Evolutionary conservation across 2,888 invertebrate species (phyloP), one percentile per base, ranked within the genome.

Genomic region (Arge pagana): DNA sequence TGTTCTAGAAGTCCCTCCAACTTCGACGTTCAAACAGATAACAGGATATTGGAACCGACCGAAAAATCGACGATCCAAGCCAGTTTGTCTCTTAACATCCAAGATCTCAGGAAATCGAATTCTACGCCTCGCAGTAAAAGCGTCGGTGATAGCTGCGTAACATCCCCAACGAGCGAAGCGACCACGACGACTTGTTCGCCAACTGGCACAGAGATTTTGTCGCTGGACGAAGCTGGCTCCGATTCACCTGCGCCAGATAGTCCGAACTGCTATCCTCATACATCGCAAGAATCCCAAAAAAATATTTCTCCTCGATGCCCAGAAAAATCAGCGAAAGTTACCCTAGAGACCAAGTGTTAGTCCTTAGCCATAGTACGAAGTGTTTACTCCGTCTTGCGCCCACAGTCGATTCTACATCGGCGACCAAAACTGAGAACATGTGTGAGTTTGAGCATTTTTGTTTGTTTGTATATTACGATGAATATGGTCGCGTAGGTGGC

Each of bases 101-200:
- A 70, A 15, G 63, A 61, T 10, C 57, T 63, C 40, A 62, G 62
- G 42, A 68, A 63, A 40, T 54, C 61, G 7, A 61, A 62, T 21
- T 62, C 61, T 4, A 53, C 64, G 5, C 63, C 65, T 23, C 63
- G 71, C 13, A 71, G 69, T 50, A 64, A 67, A 40, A 70, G 70
- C 54, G 68, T 68, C 8, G 65, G 63, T 7, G 71, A 69, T n/a
- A 71, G 71, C 50, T 74, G 72, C 54, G 68, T 72, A 10, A 74
- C 71, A 1, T 74, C 69, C 21, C 71, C 70, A 3, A 71, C 67
- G 6, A 73, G 71, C 56, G 72, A 75, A 40, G 70, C 65, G 5
- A 71, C 70, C 6, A 67, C 66, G 5, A 48, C 63, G 11, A 71
- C 69, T 45, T 73, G 66, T 49, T 72, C 70, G 19, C 68, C 71